A percentile compares a stretch with the other conserved stretches of the same genome.
Evolutionary conservation across 2,113 vertebrate genomes (phyloP).

Genomic region (Thamnophis sirtalis): DNA sequence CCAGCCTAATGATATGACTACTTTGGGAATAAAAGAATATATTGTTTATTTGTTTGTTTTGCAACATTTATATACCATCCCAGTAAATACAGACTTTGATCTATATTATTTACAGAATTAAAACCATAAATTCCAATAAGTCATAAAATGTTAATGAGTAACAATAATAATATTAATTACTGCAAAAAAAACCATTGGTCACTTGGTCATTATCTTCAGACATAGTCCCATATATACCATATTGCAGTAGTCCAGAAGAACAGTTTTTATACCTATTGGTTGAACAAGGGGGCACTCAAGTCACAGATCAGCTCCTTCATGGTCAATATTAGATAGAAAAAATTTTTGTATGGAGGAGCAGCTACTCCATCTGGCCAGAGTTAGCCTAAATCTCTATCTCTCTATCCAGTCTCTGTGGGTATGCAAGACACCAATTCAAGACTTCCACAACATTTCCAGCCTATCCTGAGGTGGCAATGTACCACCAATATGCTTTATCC

Average conservation of each 20-base stretch:
- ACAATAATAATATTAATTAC: not conserved
- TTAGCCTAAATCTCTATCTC: not conserved
- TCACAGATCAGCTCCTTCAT: not conserved
- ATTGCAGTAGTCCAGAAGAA: not conserved
- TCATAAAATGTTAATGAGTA: not conserved
- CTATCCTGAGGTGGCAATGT: not conserved
- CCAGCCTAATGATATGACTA: not conserved
- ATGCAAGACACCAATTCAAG: not conserved
- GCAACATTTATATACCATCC: not conserved
- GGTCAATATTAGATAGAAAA: not conserved
- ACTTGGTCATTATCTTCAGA: not conserved
- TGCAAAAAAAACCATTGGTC: not conserved
- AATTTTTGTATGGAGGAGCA: not conserved
- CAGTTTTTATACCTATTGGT: not conserved
- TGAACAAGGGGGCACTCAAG: not conserved
- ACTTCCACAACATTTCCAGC: not conserved
- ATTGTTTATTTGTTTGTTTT: not conserved
- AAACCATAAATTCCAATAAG: not conserved
- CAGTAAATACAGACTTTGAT: not conserved
- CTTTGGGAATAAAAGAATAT: not conserved
- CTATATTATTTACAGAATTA: not conserved
- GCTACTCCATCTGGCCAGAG: not conserved
- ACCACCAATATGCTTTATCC: not conserved
- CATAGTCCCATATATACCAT: not conserved
- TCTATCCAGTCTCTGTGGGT: not conserved